Evolutionary conservation across 2,888 invertebrate genomes (phyloP), one percentile per base, ranked within the genome.

Genomic region (Mycalesis mineus): DNA sequence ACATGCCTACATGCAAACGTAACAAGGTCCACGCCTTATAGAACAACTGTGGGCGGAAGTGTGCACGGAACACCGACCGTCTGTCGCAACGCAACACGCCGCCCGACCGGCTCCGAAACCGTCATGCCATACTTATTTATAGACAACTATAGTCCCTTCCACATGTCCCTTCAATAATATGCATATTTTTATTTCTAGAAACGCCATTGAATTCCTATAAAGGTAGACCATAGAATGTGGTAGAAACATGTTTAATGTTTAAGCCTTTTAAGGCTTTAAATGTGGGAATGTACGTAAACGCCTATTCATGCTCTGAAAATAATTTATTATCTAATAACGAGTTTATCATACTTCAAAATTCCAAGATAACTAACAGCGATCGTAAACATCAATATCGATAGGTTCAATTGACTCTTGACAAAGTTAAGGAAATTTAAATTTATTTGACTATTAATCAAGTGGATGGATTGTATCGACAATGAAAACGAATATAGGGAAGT

Each of bases 21-120:
- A 77, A 77, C 84, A 82, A 87, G 86, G 86, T 74, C 77, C 76
- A 70, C 68, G 69, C 85, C 83, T 70, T 84, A 81, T 82, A 77
- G 51, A 76, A 71, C 65, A 61, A 37, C 60, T 52, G 86, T 87
- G 84, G 87, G 88, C 84, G 88, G 86, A 84, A 84, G 76, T 71
- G 71, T 77, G 75, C 78, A 73, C 74, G 67, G 61, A 61, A 63
- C 60, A 50, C 60, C 64, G 58, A 52, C 52, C 62, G 55, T 55
- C 62, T 60, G 60, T 62, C 57, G 59, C 60, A 64, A 61, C 51
- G 59, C 60, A 64, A 60, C 51, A 49, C 61, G 57, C 55, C 51
- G 54, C 44, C 22, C 55, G 51, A 45, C 51, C 48, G 44, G 57
- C 57, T 58, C 53, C 41, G 54, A 60, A 58, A 62, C 37, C 31